Evolutionary conservation across 2,888 invertebrate genomes (phyloP), one percentile per base, ranked within the genome.

Genomic region (Eulithis prunata): DNA sequence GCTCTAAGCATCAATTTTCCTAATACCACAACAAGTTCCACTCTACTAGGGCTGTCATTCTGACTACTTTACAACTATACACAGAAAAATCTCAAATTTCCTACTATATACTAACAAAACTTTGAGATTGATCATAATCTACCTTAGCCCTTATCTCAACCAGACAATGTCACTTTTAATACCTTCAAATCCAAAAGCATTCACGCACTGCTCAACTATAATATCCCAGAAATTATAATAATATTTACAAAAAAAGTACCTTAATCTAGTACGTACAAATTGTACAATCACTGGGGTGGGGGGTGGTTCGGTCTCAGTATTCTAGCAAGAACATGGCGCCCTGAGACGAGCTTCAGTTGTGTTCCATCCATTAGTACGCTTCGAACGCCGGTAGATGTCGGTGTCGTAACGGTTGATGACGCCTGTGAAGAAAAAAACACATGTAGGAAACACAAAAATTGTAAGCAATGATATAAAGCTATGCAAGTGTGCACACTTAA

Each of bases 311-410:
- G 92, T 8, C 91, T 78, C 28, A 92, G 68, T 55, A 93, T 81
- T 43, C 92, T 78, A 12, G 93, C 93, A 0, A 93, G 79, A 0
- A 93, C 92, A 69, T 93, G 92, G 0, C 92, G 76, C 0, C 92
- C 93, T 0, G 91, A 90, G 0, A 93, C 90, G 2, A 93, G 77
- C 58, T 93, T 93, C 55, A 93, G 73, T 55, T 92, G 93, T 45
- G 92, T 92, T 0, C 92, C 92, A 68, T 92, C 93, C 91, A 93
- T 89, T 32, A 92, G 76, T 6, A 93, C 92, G 63, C 90, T 87
- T 10, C 93, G 86, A 1, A 91, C 89, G 43, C 85, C 88, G 70
- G 84, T 79, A 66, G 88, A 71, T 51, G 86, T 79, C 73, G 87
- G 75, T 54, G 75, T 82, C 2, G 82, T 71, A 3, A 83, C 68